Percentiles rank a stretch among this genome's conserved stretches.
Conservation (phyloP, 92 coral and sea anemone species). For the Palythoa caribaeorum region DNA sequence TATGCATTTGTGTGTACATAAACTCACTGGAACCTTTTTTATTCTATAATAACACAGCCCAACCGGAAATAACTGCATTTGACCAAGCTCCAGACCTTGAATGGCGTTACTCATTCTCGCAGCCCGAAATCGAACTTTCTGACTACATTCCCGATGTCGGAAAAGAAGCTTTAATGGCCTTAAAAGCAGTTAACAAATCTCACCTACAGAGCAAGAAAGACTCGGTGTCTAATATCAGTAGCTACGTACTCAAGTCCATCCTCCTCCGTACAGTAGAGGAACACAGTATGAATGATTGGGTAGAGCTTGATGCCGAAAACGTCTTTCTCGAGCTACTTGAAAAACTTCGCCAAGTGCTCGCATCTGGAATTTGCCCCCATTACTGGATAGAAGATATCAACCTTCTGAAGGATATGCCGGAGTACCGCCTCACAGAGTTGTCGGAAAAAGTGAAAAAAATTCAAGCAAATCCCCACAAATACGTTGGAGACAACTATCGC, state of each 20-base stretch:
- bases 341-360: constrained; percentile 4
- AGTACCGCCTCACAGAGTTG: too few relatives aligned
- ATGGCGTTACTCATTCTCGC: constrained; percentile 53
- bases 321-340: too few relatives aligned
- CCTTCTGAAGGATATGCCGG: too few relatives aligned
- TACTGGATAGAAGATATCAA: constrained; percentile 48
- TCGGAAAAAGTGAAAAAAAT: too few relatives aligned
- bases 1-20: too few relatives aligned
- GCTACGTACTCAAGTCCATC: too few relatives aligned
- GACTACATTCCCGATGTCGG: constrained; percentile 34
- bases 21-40: neutral
- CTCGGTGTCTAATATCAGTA: constrained; percentile 8
- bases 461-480: too few relatives aligned
- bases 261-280: too few relatives aligned
- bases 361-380: constrained; percentile 32
- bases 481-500: too few relatives aligned
- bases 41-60: constrained; percentile 15
- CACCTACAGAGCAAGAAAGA: constrained; percentile 11
- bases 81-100: constrained; percentile 50
- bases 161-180: constrained; percentile 27
- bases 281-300: too few relatives aligned
- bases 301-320: too few relatives aligned
- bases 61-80: constrained; percentile 34
- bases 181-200: constrained; percentile 19
- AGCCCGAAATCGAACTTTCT: constrained; percentile 50